Evolutionary conservation across 1,140 invertebrate species (phyloP).

Genomic region (Sitophilus oryzae): DNA sequence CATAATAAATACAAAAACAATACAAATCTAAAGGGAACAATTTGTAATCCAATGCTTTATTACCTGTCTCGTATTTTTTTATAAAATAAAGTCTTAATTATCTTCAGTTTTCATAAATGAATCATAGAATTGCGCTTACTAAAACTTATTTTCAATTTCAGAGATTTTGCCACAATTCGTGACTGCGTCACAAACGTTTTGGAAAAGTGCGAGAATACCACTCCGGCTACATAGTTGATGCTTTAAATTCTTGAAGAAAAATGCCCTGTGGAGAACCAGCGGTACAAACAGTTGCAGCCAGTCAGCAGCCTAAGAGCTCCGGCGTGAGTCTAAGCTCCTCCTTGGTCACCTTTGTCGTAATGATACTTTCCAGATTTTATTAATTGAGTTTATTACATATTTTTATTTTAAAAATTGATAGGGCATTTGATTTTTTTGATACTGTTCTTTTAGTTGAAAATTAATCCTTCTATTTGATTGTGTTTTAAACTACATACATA

Average conservation of each 20-base stretch:
- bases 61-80: not conserved
- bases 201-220: constrained; percentile 63
- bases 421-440: too few relatives aligned
- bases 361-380: not conserved
- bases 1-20: too few relatives aligned
- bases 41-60: too few relatives aligned
- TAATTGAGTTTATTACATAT: too few relatives aligned
- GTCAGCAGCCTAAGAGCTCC: not conserved
- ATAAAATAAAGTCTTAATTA: not conserved
- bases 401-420: too few relatives aligned
- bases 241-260: constrained; percentile 64
- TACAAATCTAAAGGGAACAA: too few relatives aligned
- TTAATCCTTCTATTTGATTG: too few relatives aligned
- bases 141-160: constrained; percentile 42
- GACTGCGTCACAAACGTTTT: constrained; percentile 58
- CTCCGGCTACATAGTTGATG: constrained; percentile 69
- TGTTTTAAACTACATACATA: too few relatives aligned
- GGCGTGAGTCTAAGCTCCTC: not conserved
- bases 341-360: not conserved
- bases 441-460: too few relatives aligned
- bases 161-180: constrained; percentile 57
- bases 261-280: constrained; percentile 54
- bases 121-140: not conserved
- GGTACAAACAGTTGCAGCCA: not conserved
- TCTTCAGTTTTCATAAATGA: not conserved